A percentile compares a stretch with the other conserved stretches of the same genome.
phyloP scores from a whole-genome alignment of 2,797 vertebrate species.

The Tenualosa ilisha region DNA sequence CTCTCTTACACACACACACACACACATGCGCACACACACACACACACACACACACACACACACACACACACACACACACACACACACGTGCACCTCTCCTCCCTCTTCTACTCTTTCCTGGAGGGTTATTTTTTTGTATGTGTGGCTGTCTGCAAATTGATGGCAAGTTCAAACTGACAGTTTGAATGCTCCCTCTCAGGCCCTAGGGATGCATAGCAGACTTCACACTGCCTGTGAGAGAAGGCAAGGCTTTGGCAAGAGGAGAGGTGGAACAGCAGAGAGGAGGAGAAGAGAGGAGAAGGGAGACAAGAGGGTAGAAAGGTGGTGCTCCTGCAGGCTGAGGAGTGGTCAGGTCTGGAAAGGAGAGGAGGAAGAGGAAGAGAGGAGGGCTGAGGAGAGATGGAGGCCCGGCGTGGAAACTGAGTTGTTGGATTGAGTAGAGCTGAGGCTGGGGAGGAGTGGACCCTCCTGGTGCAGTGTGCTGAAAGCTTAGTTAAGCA shows the following conservation, averaged over 20 bases:
- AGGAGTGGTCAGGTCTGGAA: not conserved
- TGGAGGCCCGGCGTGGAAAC: not conserved
- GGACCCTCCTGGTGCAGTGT: conserved; percentile 19
- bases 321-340: not conserved
- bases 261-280: not conserved
- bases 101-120: conserved; percentile 25
- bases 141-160: conserved; percentile 49
- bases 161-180: conserved; percentile 53
- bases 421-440: not conserved
- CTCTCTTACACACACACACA: conserved; percentile 11
- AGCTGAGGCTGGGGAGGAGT: too few species aligned
- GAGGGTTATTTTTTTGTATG: conserved; percentile 32
- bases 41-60: conserved; percentile 1
- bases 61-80: conserved; percentile 9
- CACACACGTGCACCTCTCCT: not conserved
- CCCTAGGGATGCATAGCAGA: conserved; percentile 42
- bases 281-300: not conserved
- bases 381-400: not conserved
- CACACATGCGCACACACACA: conserved; percentile 16
- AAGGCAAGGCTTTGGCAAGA: not conserved
- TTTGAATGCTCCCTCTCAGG: conserved; percentile 49
- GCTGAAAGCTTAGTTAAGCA: conserved; percentile 47
- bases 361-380: not conserved
- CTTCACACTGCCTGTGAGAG: conserved; percentile 40
- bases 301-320: not conserved